phyloP scores from a whole-genome alignment of 2,797 vertebrate species.

The Pangasius krempfi region DNA sequence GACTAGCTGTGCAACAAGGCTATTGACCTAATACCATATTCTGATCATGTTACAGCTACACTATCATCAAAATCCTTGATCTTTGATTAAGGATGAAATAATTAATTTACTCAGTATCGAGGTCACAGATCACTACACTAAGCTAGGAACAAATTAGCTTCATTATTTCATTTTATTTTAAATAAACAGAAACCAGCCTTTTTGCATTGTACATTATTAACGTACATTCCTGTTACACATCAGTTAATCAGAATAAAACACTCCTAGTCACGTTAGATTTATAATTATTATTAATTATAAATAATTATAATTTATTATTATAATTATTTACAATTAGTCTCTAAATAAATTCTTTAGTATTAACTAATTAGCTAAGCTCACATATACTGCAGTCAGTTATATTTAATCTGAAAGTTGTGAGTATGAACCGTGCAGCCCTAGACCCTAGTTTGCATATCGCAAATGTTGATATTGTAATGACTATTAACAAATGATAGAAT shows the following conservation, averaged over 20 bases:
- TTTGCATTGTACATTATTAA: not conserved
- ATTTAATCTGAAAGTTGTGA: not conserved
- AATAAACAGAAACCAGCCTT: not conserved
- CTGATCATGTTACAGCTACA: not conserved
- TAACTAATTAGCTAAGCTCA: not conserved
- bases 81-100: not conserved
- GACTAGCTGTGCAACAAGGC: not conserved
- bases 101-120: not conserved
- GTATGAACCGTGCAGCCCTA: not conserved
- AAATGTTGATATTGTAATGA: not conserved
- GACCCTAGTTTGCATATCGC: not conserved
- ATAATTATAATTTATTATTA: no score
- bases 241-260: not conserved
- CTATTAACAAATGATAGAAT: not conserved
- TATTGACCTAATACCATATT: not conserved
- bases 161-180: not conserved
- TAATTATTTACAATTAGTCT: not conserved
- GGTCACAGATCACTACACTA: not conserved
- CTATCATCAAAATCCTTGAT: not conserved
- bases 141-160: not conserved
- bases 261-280: not conserved
- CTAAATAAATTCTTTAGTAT: not conserved
- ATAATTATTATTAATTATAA: no score
- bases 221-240: not conserved
- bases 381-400: not conserved